phyloP scores from a whole-genome alignment of 2,888 invertebrate species.

The Agrilus mali region DNA sequence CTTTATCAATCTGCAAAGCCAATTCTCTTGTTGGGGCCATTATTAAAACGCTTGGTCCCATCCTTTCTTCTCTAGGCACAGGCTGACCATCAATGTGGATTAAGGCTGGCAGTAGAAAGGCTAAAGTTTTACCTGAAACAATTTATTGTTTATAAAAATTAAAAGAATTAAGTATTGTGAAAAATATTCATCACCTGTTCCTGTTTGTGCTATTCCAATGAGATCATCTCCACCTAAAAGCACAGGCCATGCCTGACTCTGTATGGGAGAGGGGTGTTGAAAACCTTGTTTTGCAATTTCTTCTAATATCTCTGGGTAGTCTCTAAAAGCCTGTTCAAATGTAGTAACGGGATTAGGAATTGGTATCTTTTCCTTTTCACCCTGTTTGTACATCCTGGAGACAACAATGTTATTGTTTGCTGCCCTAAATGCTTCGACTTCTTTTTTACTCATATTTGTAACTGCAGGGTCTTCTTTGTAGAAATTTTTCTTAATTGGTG shows the following conservation, averaged over 20 bases:
- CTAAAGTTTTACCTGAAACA: constrained; percentile 73
- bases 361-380: constrained; percentile 22
- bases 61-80: constrained; percentile 54
- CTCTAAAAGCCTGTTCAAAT: constrained; percentile 71
- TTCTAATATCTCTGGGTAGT: constrained; percentile 70
- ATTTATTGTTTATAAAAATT: neutral
- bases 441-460: constrained; percentile 45
- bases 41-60: constrained; percentile 76
- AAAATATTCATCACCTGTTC: constrained; percentile 43
- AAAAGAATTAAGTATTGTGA: neutral
- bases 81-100: constrained; percentile 85
- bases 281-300: constrained; percentile 77
- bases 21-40: constrained; percentile 89
- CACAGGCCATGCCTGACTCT: constrained; percentile 91
- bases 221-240: constrained; percentile 81
- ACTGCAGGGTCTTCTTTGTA: constrained; percentile 68
- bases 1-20: constrained; percentile 84
- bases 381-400: constrained; percentile 44
- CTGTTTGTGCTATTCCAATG: constrained; percentile 94
- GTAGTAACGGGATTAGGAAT: constrained; percentile 67
- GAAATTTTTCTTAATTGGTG: constrained; percentile 65
- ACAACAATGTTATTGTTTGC: constrained; percentile 66
- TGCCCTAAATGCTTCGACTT: constrained; percentile 51
- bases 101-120: constrained; percentile 83
- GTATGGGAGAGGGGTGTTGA: constrained; percentile 76